Percentiles rank a stretch among this genome's conserved stretches.
Conservation (phyloP, 2,797 vertebrate genomes). For the Stomatorhinus walkeri region DNA sequence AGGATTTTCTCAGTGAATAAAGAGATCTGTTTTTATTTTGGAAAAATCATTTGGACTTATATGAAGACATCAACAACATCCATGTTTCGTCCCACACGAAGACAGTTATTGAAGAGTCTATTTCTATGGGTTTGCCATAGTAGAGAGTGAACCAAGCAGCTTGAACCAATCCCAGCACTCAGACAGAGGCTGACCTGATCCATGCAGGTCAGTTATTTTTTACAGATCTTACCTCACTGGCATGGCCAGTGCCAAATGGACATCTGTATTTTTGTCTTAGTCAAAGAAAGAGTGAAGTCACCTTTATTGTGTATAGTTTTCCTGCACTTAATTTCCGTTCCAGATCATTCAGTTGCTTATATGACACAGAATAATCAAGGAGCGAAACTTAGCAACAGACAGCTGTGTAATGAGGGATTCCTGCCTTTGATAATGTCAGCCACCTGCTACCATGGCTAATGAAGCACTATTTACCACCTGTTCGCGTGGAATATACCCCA, state of each 20-base stretch:
- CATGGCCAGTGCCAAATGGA: background rate
- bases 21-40: background rate
- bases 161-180: background rate
- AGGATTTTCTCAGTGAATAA: background rate
- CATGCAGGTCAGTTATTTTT: background rate
- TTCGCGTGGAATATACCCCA: constrained; percentile 45
- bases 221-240: background rate
- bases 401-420: constrained; percentile 37
- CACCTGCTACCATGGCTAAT: constrained; percentile 43
- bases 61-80: background rate
- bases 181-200: background rate
- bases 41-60: background rate
- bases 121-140: background rate
- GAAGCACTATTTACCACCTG: constrained; percentile 38
- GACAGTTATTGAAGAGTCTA: background rate
- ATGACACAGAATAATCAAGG: constrained; percentile 37
- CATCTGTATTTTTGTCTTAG: constrained; percentile 51
- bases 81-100: background rate
- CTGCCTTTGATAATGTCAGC: constrained; percentile 41
- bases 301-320: constrained; percentile 44
- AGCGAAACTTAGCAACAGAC: constrained; percentile 49
- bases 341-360: constrained; percentile 37
- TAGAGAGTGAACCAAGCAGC: background rate
- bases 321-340: constrained; percentile 45
- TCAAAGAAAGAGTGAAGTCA: constrained; percentile 54